Base-by-base conservation (phyloP, 2,113 vertebrate genomes). In the Saguinus imperator region DNA sequence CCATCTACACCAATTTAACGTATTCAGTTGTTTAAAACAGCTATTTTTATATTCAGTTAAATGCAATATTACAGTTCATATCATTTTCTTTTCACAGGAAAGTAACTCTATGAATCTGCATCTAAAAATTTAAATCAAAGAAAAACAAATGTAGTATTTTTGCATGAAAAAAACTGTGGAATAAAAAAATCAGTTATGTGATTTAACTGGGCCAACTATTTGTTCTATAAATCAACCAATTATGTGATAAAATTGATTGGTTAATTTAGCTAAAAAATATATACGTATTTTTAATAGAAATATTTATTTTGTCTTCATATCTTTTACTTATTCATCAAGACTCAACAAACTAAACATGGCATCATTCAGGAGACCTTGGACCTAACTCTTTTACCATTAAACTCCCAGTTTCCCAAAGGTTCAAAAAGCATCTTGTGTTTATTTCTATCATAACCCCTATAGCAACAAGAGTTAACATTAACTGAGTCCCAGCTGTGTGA, bases 1-100 rank as follows among this genome's bases (percentile, higher is more conserved):
- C 96, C 85, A 95, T 97, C 92, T 94, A 92, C 4, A 85, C 77
- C 94, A 89, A 97, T 95, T 96, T 97, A 97, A 95, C 90, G 73
- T 94, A 97, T 96, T 96, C 92, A 5, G 96, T 90, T 96, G 87
- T 97, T 97, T 98, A 96, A 97, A 97, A 93, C 72, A 96, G 92
- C 80, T 97, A 94, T 96, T 97, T 97, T 97, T 95, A 95, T 48
- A 94, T 89, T 92, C 95, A 88, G 90, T 92, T 97, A 97, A 96
- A 95, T 95, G 96, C 72, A 97, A 68, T 81, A 83, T 95, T 95
- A 81, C 64, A 95, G 94, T 93, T 94, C 88, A 70, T 91, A 97
- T 79, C 84, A 90, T 94, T 98, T 97, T 94, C 72, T 90, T 92
- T 94, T 96, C 77, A 94, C n/a, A 92, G 84, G 72, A 94, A 97